Evolutionary conservation across 2,113 vertebrate species (phyloP).

Genomic region (Gopherus flavomarginatus): DNA sequence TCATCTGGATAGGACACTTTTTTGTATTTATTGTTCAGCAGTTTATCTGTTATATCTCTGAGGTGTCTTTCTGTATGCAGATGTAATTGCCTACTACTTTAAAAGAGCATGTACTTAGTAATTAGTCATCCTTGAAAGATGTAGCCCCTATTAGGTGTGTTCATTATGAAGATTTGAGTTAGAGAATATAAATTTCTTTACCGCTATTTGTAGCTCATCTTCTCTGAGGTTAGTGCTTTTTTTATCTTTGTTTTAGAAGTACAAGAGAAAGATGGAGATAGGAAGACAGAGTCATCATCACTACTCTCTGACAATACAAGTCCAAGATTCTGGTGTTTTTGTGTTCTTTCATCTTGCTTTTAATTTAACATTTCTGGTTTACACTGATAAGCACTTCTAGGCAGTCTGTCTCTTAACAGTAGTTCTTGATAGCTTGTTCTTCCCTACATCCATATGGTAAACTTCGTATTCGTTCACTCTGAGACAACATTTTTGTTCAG

Average conservation of each 20-base stretch:
- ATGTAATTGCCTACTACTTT: slow-evolving; percentile 20
- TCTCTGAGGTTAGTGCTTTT: not conserved
- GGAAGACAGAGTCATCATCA: not conserved
- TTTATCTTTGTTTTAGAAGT: not conserved
- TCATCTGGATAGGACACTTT: slow-evolving; percentile 6
- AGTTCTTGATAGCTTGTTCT: not conserved
- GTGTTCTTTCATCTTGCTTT: slow-evolving; percentile 27
- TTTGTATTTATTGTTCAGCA: slow-evolving; percentile 13
- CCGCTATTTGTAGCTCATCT: not conserved
- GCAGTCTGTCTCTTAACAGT: not conserved
- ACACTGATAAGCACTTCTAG: not conserved
- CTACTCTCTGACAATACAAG: not conserved
- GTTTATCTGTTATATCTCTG: slow-evolving; percentile 43
- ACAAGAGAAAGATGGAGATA: not conserved
- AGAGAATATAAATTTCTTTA: slow-evolving; percentile 17
- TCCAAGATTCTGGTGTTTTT: not conserved
- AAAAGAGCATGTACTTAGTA: slow-evolving; percentile 30
- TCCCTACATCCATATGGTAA: not conserved
- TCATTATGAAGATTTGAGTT: slow-evolving; percentile 4
- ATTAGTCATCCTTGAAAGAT: slow-evolving; percentile 20
- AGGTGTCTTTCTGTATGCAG: not conserved
- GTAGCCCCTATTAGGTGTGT: not conserved
- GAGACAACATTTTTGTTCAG: not conserved
- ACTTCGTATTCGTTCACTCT: not conserved
- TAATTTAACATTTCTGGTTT: slow-evolving; percentile 50